Evolutionary conservation across 2,113 vertebrate genomes (phyloP).

Genomic region (Indicator indicator): DNA sequence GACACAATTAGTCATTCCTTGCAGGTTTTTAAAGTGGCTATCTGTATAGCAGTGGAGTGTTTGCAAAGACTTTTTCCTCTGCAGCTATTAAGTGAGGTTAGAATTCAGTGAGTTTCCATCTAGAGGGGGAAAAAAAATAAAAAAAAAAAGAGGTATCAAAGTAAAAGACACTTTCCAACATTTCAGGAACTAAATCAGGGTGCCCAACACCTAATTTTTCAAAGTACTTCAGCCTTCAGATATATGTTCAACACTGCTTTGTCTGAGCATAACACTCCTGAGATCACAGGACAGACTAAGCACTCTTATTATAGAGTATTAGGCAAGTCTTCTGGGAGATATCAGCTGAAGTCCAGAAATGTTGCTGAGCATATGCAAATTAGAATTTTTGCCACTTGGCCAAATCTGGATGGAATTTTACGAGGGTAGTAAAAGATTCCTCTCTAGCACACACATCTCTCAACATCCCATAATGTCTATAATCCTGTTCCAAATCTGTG

Average conservation of each 20-base stretch:
- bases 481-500: not conserved
- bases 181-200: not conserved
- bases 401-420: constrained; percentile 1
- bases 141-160: not conserved
- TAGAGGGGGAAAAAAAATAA: not conserved
- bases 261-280: not conserved
- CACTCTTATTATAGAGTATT: not conserved
- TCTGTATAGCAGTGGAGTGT: not conserved
- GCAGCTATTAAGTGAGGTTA: not conserved
- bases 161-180: not conserved
- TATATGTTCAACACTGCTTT: not conserved
- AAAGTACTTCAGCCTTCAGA: not conserved
- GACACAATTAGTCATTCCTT: not conserved
- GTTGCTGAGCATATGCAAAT: not conserved
- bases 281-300: not conserved
- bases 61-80: not conserved
- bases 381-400: not conserved
- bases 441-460: not conserved
- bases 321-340: not conserved
- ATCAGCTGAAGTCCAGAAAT: not conserved
- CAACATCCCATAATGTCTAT: not conserved
- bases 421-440: not conserved
- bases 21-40: not conserved
- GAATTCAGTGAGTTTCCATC: not conserved
- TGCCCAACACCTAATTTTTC: not conserved